Evolutionary conservation across 2,113 vertebrate genomes (phyloP).

Genomic region (Origma solitaria): DNA sequence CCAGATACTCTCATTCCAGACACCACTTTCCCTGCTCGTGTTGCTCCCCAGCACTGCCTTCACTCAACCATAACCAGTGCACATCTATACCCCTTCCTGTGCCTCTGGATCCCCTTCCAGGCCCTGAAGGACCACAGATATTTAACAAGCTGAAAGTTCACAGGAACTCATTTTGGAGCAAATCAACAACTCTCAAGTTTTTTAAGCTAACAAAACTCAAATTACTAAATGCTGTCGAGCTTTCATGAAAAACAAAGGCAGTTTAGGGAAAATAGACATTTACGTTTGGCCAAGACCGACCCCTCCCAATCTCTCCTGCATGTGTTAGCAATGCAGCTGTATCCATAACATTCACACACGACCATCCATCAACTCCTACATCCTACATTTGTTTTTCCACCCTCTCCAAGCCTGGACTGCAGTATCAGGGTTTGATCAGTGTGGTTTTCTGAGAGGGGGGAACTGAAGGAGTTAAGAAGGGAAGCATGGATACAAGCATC

Average conservation of each 20-base stretch:
- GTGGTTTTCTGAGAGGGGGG: background rate
- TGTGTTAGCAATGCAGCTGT: background rate
- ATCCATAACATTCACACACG: background rate
- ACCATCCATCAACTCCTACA: background rate
- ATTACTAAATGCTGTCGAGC: background rate
- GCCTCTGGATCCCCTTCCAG: background rate
- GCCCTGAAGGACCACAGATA: background rate
- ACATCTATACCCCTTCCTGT: background rate
- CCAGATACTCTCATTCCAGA: background rate
- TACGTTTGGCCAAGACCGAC: accelerated
- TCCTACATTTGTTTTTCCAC: background rate
- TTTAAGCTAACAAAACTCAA: background rate
- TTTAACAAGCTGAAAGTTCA: background rate
- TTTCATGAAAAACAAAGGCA: background rate
- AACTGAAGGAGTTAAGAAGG: background rate
- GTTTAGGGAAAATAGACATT: background rate
- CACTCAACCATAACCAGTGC: background rate
- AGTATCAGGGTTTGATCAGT: background rate
- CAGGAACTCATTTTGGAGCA: background rate
- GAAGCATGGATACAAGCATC: background rate
- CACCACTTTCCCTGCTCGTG: background rate
- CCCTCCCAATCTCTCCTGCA: background rate
- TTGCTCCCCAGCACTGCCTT: background rate
- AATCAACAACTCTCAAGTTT: background rate
- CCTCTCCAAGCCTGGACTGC: background rate